Base-by-base conservation (phyloP, 2,888 invertebrate species). In the Bhutanitis thaidina region DNA sequence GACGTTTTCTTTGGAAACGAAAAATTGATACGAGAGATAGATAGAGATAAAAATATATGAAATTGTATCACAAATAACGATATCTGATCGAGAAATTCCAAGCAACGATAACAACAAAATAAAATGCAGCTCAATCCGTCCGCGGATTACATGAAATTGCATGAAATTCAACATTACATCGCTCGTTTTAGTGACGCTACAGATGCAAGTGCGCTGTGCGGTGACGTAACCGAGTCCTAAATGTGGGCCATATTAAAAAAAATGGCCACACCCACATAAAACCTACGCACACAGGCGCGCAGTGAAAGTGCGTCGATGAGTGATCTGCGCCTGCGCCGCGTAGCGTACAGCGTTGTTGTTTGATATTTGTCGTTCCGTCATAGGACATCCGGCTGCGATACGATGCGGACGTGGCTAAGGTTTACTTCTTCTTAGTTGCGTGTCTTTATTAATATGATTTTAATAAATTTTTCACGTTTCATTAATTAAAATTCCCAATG, bases 171-270 rank as follows among this genome's bases (percentile, higher is more conserved):
- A 52, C 50, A 57, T 58, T 54, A 55, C 78, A 79, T 75, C 77
- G 78, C 56, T 62, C 61, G 60, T 65, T 60, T 64, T 32, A 66
- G 62, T 66, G 61, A 63, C 60, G 67, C 59, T 75, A 68, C 65
- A 69, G 64, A 66, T 69, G 71, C 71, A 68, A 63, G 56, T 57
- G 66, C 39, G 44, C 36, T 37, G 12, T 10, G 36, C 45, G 39
- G 45, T 87, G 85, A 86, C 82, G 81, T 86, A 84, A 86, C 73
- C 56, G 56, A 64, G 71, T 74, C 78, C 71, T 69, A 68, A 77
- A 88, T 77, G 81, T 88, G 74, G 88, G 85, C 70, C 86, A 80
- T 73, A 78, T 80, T 77, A 80, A 82, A 81, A 82, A 80, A 82
- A 75, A 79, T 65, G 62, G 69, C 69, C 74, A 70, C 76, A 65